A percentile compares a stretch with the other conserved stretches of the same genome.
Evolutionary conservation across 2,888 invertebrate genomes (phyloP).

Genomic region (Drosophila prostipennis): DNA sequence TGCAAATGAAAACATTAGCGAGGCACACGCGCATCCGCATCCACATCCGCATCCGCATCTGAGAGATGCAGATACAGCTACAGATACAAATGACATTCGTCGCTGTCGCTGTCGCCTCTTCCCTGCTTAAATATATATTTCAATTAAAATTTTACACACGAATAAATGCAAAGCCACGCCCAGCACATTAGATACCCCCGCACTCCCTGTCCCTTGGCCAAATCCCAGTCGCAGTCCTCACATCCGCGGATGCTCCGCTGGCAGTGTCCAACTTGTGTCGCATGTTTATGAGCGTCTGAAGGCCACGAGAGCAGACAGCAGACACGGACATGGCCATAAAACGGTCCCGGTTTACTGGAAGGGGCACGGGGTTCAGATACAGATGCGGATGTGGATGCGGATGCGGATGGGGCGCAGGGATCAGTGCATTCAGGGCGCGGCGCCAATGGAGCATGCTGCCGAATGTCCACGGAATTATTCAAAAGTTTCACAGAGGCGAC

Average conservation of each 20-base stretch:
- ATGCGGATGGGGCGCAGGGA: slow-evolving; percentile 13
- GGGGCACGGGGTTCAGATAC: slow-evolving; percentile 13
- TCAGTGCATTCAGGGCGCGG: slow-evolving; percentile 25
- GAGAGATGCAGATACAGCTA: slow-evolving; percentile 36
- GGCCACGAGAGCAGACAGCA: slow-evolving; percentile 61
- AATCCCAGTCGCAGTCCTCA: slow-evolving; percentile 5
- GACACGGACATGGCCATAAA: slow-evolving; percentile 52
- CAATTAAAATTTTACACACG: slow-evolving; percentile 78
- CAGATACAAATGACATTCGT: slow-evolving; percentile 57
- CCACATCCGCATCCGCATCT: slow-evolving; percentile 20
- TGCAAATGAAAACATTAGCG: slow-evolving; percentile 78
- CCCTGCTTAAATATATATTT: slow-evolving; percentile 73
- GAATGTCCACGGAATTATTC: slow-evolving; percentile 43
- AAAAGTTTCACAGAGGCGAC: slow-evolving; percentile 35
- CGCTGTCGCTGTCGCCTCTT: slow-evolving; percentile 25
- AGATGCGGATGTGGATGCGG: background rate
- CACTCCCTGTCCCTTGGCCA: background rate
- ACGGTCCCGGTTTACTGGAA: slow-evolving; percentile 24
- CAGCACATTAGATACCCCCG: slow-evolving; percentile 59
- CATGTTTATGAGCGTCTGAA: slow-evolving; percentile 74
- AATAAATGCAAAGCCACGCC: slow-evolving; percentile 75
- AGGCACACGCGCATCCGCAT: slow-evolving; percentile 56
- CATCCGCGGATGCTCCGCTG: slow-evolving; percentile 15
- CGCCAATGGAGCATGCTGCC: slow-evolving; percentile 37
- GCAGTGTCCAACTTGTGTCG: slow-evolving; percentile 52